phyloP scores from a whole-genome alignment of 2,113 vertebrate species.

The Ornithorhynchus anatinus region DNA sequence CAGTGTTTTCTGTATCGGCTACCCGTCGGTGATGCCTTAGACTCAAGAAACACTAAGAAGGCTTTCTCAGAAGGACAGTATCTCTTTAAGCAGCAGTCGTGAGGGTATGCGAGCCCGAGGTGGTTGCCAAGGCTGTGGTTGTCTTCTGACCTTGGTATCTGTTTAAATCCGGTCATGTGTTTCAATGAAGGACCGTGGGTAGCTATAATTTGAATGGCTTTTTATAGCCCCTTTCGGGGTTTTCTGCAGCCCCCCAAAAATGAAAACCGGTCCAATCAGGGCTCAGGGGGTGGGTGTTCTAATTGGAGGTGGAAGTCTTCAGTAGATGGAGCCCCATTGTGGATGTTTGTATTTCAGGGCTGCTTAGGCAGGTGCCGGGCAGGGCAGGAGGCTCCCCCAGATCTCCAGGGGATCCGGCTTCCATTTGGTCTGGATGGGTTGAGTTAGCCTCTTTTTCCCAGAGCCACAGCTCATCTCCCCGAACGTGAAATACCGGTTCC shows the following conservation, averaged over 20 bases:
- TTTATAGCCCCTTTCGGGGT: neutral
- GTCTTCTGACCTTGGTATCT: neutral
- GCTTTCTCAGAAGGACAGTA: neutral
- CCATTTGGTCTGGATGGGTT: neutral
- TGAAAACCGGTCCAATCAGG: neutral
- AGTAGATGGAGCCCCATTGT: too few relatives aligned
- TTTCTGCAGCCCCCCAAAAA: neutral
- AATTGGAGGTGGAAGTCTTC: neutral
- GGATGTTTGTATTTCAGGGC: too few relatives aligned
- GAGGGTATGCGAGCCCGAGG: fast-evolving
- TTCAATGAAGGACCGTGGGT: neutral
- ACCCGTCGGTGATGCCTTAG: fast-evolving
- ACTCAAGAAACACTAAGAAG: neutral
- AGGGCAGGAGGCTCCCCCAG: neutral
- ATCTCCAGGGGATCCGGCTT: neutral
- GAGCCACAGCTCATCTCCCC: neutral
- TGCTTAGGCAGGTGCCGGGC: too few relatives aligned
- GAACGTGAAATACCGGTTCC: neutral
- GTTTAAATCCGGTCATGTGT: neutral
- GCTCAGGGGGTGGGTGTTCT: neutral
- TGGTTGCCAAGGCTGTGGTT: neutral
- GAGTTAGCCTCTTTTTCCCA: neutral
- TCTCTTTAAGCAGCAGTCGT: fast-evolving
- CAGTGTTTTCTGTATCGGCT: too few relatives aligned
- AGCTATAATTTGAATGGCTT: neutral